A percentile compares a stretch with the other conserved stretches of the same genome.
These are phyloP conservation scores for Eulemur macaco DNA, from an alignment of 2,113 vertebrate genomes.

Conservation along the genomic window DNA sequence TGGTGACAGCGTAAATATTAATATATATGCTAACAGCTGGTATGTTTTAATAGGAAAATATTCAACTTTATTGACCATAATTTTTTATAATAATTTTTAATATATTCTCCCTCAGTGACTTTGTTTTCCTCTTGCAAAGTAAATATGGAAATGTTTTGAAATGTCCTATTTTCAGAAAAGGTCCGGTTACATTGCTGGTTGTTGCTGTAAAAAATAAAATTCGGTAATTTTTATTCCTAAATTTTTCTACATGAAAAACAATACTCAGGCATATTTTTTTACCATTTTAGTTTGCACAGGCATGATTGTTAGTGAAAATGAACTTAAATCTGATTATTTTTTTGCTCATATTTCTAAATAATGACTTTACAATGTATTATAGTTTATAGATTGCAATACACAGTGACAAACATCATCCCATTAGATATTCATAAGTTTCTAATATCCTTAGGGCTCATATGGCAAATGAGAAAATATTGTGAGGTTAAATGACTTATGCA, in stretches of 20 bases:
- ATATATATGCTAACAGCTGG: neutral
- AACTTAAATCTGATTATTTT: neutral
- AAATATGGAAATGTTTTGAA: conserved; percentile 27
- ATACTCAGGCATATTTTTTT: neutral
- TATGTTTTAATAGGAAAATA: neutral
- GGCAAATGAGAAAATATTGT: conserved; percentile 34
- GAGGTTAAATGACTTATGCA: conserved; percentile 28
- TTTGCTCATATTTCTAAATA: conserved; percentile 22
- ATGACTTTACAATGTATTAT: conserved; percentile 35
- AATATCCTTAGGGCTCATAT: neutral
- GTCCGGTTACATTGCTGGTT: neutral
- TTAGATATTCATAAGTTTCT: conserved; percentile 42
- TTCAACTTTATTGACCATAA: neutral
- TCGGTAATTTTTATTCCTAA: neutral
- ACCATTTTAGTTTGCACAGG: neutral
- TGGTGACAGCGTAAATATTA: neutral
- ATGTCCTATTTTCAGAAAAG: neutral
- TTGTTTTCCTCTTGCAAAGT: neutral
- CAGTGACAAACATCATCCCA: neutral
- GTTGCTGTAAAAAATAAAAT: neutral
- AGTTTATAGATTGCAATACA: neutral
- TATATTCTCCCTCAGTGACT: neutral
- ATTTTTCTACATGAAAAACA: conserved; percentile 19
- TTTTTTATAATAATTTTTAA: neutral
- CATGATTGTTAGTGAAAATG: neutral